Evolutionary conservation across 2,113 vertebrate genomes (phyloP).

Genomic region (Gnathonemus echidnorhynchus): DNA sequence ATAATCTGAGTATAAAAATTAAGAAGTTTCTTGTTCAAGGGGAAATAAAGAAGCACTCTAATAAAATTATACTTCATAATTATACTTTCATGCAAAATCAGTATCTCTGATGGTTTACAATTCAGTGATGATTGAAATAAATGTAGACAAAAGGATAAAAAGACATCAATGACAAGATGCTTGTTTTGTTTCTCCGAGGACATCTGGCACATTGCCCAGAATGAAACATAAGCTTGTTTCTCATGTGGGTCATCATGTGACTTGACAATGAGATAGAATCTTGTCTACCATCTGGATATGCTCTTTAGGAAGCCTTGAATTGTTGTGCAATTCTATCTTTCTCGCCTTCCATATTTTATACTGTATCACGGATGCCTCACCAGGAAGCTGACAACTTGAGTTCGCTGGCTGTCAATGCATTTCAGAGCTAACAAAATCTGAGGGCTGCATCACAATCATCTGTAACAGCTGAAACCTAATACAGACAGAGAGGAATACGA

Average conservation of each 20-base stretch:
- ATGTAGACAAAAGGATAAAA: constrained; percentile 1
- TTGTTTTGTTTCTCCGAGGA: background rate
- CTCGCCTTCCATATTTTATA: background rate
- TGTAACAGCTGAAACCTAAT: background rate
- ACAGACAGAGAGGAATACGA: background rate
- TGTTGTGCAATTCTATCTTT: background rate
- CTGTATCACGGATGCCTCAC: background rate
- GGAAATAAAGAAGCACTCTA: background rate
- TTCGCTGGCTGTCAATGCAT: background rate
- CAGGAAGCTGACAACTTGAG: background rate
- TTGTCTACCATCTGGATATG: background rate
- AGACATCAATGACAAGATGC: background rate
- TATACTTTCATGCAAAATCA: background rate
- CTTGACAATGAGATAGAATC: background rate
- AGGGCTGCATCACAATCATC: background rate
- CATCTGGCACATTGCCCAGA: background rate
- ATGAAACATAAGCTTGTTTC: constrained; percentile 1
- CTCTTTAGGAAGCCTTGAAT: background rate
- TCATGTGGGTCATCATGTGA: background rate
- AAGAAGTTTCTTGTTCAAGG: background rate
- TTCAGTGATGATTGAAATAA: background rate
- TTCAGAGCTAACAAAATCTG: background rate
- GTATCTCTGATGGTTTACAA: background rate
- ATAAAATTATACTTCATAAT: background rate
- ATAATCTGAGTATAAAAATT: background rate